phyloP scores from a whole-genome alignment of 1,140 invertebrate species.

The Lysiphlebus fabarum region DNA sequence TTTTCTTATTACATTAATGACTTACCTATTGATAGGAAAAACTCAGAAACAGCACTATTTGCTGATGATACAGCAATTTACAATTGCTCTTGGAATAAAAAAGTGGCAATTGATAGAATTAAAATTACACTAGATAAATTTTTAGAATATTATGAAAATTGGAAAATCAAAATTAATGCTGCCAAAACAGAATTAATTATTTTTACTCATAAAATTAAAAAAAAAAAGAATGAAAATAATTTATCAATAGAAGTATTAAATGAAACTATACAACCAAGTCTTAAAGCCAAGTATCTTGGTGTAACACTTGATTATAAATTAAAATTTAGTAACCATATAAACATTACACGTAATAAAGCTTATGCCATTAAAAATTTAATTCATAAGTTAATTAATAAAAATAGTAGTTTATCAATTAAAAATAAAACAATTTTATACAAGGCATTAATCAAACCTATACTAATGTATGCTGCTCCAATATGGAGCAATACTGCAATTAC shows the following conservation, averaged over 20 bases:
- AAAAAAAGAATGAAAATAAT: not conserved
- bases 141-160: constrained; percentile 16
- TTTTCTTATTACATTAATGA: constrained; percentile 25
- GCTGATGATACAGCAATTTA: constrained; percentile 26
- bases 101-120: constrained; percentile 6
- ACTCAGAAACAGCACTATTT: constrained; percentile 19
- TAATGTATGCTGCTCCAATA: constrained; percentile 6
- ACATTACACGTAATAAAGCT: constrained; percentile 6
- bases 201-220: constrained; percentile 16
- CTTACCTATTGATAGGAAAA: constrained; percentile 3
- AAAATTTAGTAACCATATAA: constrained; percentile 13
- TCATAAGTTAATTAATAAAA: constrained; percentile 14
- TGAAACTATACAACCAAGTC: not conserved
- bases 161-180: constrained; percentile 30
- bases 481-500: constrained; percentile 18
- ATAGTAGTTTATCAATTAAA: constrained; percentile 17
- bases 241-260: not conserved
- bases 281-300: constrained; percentile 16
- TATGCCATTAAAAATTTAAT: constrained; percentile 8
- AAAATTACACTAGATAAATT: constrained; percentile 18
- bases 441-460: not conserved
- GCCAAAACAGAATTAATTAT: constrained; percentile 24
- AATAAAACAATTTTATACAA: constrained; percentile 19
- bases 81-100: constrained; percentile 9
- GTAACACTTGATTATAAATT: constrained; percentile 19